Evolutionary conservation across 2,113 vertebrate genomes (phyloP).

Genomic region (Trogon melanurus): DNA sequence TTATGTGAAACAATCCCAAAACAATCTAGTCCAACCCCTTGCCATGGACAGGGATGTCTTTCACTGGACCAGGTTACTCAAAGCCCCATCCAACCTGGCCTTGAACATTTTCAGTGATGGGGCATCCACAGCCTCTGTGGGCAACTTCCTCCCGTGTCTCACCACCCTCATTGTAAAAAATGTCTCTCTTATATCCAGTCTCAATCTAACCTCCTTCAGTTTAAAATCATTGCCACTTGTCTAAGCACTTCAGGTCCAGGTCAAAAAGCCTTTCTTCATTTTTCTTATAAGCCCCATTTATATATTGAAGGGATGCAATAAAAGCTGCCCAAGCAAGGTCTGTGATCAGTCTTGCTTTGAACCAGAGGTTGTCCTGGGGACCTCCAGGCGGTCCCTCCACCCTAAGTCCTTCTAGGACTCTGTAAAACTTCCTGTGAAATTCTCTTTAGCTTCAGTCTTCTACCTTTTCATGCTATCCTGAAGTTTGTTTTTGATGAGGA

Average conservation of each 20-base stretch:
- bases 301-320: not conserved
- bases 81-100: too few relatives aligned
- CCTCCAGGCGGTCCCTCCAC: not conserved
- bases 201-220: not conserved
- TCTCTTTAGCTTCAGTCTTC: not conserved
- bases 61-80: too few relatives aligned
- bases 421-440: not conserved
- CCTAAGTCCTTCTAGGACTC: not conserved
- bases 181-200: not conserved
- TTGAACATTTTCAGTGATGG: too few relatives aligned
- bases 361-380: not conserved
- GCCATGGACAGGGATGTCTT: too few relatives aligned
- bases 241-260: too few relatives aligned
- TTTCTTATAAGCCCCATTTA: too few relatives aligned
- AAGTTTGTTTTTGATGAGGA: not conserved
- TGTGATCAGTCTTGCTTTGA: not conserved
- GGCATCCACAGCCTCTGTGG: too few relatives aligned
- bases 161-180: not conserved
- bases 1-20: not conserved
- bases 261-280: not conserved
- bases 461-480: not conserved
- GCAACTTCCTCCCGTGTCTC: not conserved
- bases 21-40: not conserved
- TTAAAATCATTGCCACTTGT: not conserved
- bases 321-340: not conserved